These are phyloP conservation scores for Molothrus aeneus DNA, from an alignment of 2,797 vertebrate genomes.

Conservation along the genomic window DNA sequence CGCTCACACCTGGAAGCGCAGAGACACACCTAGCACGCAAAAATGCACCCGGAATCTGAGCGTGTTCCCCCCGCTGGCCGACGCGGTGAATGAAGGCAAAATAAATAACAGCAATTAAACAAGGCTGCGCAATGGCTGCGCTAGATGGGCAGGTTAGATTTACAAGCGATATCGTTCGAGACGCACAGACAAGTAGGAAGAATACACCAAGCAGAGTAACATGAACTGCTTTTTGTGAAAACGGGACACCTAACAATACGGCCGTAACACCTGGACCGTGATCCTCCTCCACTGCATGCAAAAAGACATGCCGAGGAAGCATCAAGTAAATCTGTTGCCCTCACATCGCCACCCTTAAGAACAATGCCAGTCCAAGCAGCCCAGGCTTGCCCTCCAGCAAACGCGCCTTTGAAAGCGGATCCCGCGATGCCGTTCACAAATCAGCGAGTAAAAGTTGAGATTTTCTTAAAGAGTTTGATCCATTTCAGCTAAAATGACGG, in stretches of 20 bases:
- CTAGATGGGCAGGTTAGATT: not conserved
- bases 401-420: not conserved
- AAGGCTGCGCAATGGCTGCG: not conserved
- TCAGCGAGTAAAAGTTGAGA: not conserved
- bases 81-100: not conserved
- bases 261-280: not conserved
- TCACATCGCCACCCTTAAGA: not conserved
- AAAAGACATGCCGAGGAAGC: not conserved
- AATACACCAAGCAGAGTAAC: not conserved
- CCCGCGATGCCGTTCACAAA: not conserved
- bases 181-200: not conserved
- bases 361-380: not conserved
- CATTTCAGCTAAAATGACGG: not conserved
- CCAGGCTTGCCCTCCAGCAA: not conserved
- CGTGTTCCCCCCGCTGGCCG: not conserved
- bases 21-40: not conserved
- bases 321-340: not conserved
- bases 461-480: not conserved
- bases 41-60: not conserved
- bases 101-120: not conserved
- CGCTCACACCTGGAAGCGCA: conserved; percentile 19
- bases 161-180: not conserved
- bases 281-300: not conserved
- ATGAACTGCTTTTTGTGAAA: not conserved
- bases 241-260: not conserved